phyloP scores from a whole-genome alignment of 2,888 invertebrate genomes.

The Cosmorhoe ocellata region DNA sequence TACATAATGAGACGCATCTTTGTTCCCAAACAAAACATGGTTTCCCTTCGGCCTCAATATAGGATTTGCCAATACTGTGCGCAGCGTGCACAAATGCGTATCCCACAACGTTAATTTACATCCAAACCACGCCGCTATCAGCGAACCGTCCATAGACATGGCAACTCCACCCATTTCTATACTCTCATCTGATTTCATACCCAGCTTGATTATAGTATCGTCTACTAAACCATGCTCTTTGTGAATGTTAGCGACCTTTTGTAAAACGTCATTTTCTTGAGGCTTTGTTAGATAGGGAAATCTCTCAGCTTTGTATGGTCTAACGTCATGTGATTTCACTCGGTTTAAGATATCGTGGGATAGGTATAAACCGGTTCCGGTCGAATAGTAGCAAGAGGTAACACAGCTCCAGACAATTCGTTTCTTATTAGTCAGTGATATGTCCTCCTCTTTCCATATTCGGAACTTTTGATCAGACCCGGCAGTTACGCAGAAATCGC shows the following conservation, averaged over 20 bases:
- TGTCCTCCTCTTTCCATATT: conserved; percentile 63
- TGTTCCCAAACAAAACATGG: conserved; percentile 69
- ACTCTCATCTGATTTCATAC: conserved; percentile 45
- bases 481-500: conserved; percentile 70
- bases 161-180: conserved; percentile 71
- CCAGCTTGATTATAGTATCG: conserved; percentile 33
- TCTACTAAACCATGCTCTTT: conserved; percentile 49
- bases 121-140: conserved; percentile 79
- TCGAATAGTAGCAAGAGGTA: conserved; percentile 74
- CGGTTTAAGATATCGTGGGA: conserved; percentile 61
- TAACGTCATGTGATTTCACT: conserved; percentile 52
- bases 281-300: conserved; percentile 53
- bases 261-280: conserved; percentile 53
- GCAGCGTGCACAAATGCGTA: conserved; percentile 62
- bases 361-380: conserved; percentile 60
- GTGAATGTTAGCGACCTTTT: conserved; percentile 62
- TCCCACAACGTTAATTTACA: conserved; percentile 76
- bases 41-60: conserved; percentile 68
- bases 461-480: conserved; percentile 72
- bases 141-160: conserved; percentile 73
- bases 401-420: conserved; percentile 57
- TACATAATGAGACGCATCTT: conserved; percentile 76
- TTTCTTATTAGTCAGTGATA: conserved; percentile 40
- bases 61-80: conserved; percentile 70
- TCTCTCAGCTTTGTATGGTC: conserved; percentile 35